Percentiles rank a stretch among this genome's conserved stretches.
Evolutionary conservation across 1,140 invertebrate species (phyloP).

Genomic region (Diabrotica undecimpunctata): DNA sequence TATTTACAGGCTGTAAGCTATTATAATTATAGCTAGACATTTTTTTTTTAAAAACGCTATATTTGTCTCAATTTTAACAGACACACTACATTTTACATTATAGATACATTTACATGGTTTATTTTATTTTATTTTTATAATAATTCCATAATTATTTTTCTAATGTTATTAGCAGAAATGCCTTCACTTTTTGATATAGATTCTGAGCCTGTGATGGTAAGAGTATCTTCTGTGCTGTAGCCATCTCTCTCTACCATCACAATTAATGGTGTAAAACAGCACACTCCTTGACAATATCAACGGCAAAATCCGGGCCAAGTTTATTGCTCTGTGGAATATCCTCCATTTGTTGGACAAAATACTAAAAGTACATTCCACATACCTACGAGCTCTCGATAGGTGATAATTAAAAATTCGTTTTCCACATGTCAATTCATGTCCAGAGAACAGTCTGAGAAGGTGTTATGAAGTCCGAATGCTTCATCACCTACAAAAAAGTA

Average conservation of each 20-base stretch:
- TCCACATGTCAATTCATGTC: constrained; percentile 34
- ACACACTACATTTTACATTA: background rate
- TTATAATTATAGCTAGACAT: too few relatives aligned
- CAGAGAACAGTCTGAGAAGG: constrained; percentile 44
- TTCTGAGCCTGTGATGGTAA: background rate
- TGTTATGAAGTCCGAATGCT: constrained; percentile 42
- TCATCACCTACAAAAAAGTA: constrained; percentile 39
- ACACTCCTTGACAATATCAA: constrained; percentile 22
- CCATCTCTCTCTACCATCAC: constrained; percentile 8
- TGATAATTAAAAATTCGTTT: constrained; percentile 49
- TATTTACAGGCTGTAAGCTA: too few relatives aligned
- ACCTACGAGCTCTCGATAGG: constrained; percentile 41
- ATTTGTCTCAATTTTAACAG: background rate
- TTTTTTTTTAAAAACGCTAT: too few relatives aligned
- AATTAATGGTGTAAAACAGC: constrained; percentile 20
- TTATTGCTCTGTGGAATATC: constrained; percentile 40
- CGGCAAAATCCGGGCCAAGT: constrained; percentile 12
- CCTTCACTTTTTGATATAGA: background rate
- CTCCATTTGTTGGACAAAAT: constrained; percentile 41
- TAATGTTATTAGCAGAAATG: background rate
- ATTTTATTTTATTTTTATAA: background rate
- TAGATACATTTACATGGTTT: background rate
- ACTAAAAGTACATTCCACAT: constrained; percentile 47
- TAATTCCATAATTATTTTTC: constrained; percentile 2
- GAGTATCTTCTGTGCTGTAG: constrained; percentile 5